phyloP scores from a whole-genome alignment of 2,113 vertebrate species.

The Aptenodytes patagonicus region DNA sequence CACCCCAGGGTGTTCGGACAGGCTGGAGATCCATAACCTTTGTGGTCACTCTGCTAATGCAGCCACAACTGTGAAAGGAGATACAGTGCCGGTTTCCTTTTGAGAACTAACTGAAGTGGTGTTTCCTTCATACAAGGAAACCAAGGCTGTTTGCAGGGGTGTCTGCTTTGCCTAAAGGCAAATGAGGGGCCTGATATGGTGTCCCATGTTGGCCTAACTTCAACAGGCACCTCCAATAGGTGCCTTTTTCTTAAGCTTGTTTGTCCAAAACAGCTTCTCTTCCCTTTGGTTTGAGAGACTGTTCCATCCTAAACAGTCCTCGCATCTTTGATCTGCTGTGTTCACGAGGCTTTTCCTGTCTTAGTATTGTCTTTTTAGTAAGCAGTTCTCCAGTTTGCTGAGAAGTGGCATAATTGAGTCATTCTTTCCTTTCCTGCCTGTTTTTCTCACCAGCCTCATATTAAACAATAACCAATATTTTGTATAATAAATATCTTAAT shows the following conservation, averaged over 20 bases:
- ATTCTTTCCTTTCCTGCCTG: slow-evolving; percentile 35
- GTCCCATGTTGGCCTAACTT: background rate
- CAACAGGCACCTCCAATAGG: background rate
- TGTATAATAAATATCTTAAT: slow-evolving; percentile 9
- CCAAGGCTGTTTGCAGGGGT: background rate
- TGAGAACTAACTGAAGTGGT: background rate
- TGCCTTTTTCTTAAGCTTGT: background rate
- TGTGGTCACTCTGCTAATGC: background rate
- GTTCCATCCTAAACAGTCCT: slow-evolving; percentile 1
- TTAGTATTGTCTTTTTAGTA: slow-evolving; percentile 29
- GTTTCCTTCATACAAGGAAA: background rate
- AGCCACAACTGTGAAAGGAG: background rate
- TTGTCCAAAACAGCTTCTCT: background rate
- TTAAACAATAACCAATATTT: slow-evolving; percentile 12
- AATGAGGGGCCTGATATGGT: background rate
- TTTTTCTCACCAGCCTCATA: background rate
- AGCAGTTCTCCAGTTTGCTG: background rate
- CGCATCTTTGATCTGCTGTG: slow-evolving; percentile 2
- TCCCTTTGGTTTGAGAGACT: background rate
- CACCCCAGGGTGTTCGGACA: background rate
- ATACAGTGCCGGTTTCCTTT: accelerated
- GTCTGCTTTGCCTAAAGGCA: background rate
- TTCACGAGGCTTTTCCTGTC: slow-evolving; percentile 13
- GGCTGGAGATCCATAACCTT: background rate
- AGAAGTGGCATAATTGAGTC: slow-evolving; percentile 13